A percentile compares a stretch with the other conserved stretches of the same genome.
phyloP scores from a whole-genome alignment of 2,888 invertebrate genomes.

The Eupithecia insigniata region DNA sequence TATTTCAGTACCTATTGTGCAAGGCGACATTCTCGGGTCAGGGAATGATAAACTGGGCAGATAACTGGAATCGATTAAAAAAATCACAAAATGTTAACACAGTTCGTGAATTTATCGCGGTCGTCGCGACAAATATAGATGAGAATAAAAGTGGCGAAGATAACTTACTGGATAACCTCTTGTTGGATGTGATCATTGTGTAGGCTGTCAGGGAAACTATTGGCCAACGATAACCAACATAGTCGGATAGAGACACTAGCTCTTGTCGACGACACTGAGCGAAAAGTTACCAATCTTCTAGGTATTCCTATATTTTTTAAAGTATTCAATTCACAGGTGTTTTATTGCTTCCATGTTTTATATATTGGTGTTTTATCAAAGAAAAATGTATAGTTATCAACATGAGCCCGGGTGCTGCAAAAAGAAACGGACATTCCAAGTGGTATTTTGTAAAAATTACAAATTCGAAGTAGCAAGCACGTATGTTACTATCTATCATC shows the following conservation, averaged over 20 bases:
- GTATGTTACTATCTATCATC: too few species aligned
- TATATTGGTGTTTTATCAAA: too few species aligned
- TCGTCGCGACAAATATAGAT: conserved; percentile 45
- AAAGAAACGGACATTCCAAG: neutral
- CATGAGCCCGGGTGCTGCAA: neutral
- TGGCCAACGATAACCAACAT: conserved; percentile 6
- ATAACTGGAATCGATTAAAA: conserved; percentile 63
- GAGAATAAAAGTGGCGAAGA: conserved; percentile 43
- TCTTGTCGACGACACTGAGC: neutral
- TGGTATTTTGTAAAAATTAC: too few species aligned
- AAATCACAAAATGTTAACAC: conserved; percentile 62
- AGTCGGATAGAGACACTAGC: neutral
- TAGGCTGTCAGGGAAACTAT: neutral
- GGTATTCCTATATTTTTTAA: neutral
- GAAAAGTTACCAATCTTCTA: neutral
- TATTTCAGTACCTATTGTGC: conserved; percentile 63
- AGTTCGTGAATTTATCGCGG: conserved; percentile 63
- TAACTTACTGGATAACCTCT: conserved; percentile 57
- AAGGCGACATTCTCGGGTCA: conserved; percentile 71
- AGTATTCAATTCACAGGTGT: neutral
- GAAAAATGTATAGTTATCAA: neutral
- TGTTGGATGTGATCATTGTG: conserved; percentile 12
- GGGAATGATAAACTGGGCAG: conserved; percentile 66
- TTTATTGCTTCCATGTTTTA: neutral
- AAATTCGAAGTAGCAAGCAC: too few species aligned